A percentile compares a stretch with the other conserved stretches of the same genome.
phyloP scores from a whole-genome alignment of 2,113 vertebrate genomes.

The Semnornis frantzii region DNA sequence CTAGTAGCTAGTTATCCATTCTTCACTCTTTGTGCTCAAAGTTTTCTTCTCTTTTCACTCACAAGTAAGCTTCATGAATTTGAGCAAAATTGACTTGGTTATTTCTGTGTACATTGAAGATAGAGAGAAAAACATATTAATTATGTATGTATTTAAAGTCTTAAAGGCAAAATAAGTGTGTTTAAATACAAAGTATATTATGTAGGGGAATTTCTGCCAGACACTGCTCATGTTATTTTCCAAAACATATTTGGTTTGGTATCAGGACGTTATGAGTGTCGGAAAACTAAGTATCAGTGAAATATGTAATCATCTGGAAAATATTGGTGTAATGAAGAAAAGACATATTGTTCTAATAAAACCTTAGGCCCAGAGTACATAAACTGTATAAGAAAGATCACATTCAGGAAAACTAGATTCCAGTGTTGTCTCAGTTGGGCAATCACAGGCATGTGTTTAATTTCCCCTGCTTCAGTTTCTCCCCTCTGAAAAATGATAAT shows the following conservation, averaged over 20 bases:
- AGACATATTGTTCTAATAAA: conserved; percentile 52
- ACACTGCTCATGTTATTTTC: neutral
- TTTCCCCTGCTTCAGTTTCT: neutral
- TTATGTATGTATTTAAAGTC: neutral
- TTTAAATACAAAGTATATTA: neutral
- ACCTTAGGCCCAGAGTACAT: neutral
- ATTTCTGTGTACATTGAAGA: neutral
- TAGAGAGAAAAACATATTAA: neutral
- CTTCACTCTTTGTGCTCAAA: neutral
- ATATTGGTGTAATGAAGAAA: neutral
- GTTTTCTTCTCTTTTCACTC: neutral
- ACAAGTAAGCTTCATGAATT: neutral
- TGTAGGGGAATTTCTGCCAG: neutral
- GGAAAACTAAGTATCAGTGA: neutral
- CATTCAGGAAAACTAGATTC: neutral
- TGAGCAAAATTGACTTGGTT: neutral
- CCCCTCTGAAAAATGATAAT: neutral
- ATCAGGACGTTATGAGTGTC: neutral
- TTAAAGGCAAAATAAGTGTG: neutral
- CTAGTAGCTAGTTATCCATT: neutral
- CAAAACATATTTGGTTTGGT: neutral
- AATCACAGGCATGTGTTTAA: neutral
- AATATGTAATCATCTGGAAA: conserved; percentile 16
- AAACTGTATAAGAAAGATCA: neutral
- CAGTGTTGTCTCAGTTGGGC: neutral